Evolutionary conservation across 2,113 vertebrate species (phyloP), one percentile per base, ranked within the genome.

Genomic region (Nansenia antarctica): DNA sequence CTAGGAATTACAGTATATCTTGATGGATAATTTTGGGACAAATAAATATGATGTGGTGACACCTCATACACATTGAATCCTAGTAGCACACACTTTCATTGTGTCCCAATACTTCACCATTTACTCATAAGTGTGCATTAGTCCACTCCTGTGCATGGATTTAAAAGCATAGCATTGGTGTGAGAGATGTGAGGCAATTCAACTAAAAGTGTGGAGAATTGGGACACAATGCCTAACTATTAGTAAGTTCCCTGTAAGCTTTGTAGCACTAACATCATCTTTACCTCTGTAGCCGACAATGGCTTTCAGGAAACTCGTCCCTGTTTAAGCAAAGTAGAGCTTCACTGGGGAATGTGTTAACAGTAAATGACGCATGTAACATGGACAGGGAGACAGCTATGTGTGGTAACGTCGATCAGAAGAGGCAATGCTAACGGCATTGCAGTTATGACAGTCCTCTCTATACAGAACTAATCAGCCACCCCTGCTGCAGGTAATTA

Each of bases 401-500:
- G 70, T 61, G 73, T 69, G 67, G 80, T 78, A 79, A 62, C 76
- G 60, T 76, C 69, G 62, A 70, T 85, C 59, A 64, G 62, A 67
- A 61, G 32, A 42, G 68, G 72, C 15, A 53, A 29, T 45, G 55
- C 72, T 61, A 58, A 81, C 69, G 71, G 47, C 0, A 7, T 47
- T 35, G 69, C 70, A 81, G 83, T 69, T 65, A 70, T 67, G 68
- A 64, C 45, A 62, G 34, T 62, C 39, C 58, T 77, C 61, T 81
- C 67, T 82, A 78, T 75, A 74, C 72, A 76, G 64, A 70, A 67
- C 64, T 82, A 82, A 80, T 75, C 68, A 80, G 68, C 66, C 69
- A 62, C 70, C 64, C 57, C 35, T 71, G 49, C 67, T 72, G 67
- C 69, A 82, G 73, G 74, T 87, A 89, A 87, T 87, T 72, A 77